A percentile compares a stretch with the other conserved stretches of the same genome.
These are phyloP conservation scores for Thaumatotibia leucotreta DNA, from an alignment of 1,140 invertebrate genomes.

Conservation along the genomic window DNA sequence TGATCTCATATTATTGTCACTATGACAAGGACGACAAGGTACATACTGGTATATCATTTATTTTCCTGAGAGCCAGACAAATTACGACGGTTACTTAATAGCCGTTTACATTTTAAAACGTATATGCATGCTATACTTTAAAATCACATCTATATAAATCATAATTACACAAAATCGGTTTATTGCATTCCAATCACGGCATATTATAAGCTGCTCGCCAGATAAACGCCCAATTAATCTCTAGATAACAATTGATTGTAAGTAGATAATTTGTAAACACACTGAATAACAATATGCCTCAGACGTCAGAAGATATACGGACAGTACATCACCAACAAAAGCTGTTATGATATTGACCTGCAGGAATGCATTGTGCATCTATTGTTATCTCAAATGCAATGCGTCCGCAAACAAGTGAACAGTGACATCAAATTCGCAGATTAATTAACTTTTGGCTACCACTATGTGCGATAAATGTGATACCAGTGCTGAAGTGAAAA, in stretches of 20 bases:
- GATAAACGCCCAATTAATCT: constrained; percentile 33
- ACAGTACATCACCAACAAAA: constrained; percentile 49
- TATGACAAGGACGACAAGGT: too few species aligned
- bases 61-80: too few species aligned
- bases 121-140: too few species aligned
- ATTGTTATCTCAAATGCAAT: constrained; percentile 19
- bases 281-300: constrained; percentile 48
- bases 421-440: background rate
- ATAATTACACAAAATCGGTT: too few species aligned
- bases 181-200: too few species aligned
- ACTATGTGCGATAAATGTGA: constrained; percentile 18
- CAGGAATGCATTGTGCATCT: constrained; percentile 41
- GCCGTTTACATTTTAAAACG: too few species aligned
- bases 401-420: background rate
- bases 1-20: too few species aligned
- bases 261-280: constrained; percentile 67
- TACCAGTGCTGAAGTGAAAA: constrained; percentile 20
- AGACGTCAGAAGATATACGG: constrained; percentile 47
- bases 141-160: too few species aligned
- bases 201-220: too few species aligned
- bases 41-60: too few species aligned
- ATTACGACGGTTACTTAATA: too few species aligned
- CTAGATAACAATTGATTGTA: constrained; percentile 56
- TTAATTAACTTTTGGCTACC: too few species aligned
- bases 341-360: constrained; percentile 53